A percentile compares a stretch with the other conserved stretches of the same genome.
phyloP scores from a whole-genome alignment of 2,113 vertebrate species.

The Laticauda laticaudata region DNA sequence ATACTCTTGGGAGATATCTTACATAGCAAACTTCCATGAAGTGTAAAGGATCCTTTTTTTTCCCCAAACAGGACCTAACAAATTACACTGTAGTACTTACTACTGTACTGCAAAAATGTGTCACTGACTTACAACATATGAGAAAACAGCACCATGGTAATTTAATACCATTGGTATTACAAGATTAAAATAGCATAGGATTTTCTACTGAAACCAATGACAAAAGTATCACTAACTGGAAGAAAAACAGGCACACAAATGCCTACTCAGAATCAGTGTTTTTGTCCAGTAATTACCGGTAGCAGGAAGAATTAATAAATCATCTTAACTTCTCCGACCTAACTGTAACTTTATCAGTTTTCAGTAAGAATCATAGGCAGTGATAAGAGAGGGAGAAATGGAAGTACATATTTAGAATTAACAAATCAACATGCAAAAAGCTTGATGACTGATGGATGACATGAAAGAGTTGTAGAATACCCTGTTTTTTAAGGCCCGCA shows the following conservation, averaged over 20 bases:
- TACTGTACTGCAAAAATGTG: not conserved
- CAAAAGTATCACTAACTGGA: not conserved
- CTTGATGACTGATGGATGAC: not conserved
- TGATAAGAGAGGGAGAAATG: not conserved
- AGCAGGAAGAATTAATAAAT: not conserved
- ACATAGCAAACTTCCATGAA: slow-evolving; percentile 7
- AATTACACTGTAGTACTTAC: not conserved
- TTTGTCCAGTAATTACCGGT: not conserved
- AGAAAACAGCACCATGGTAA: not conserved
- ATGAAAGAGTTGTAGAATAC: not conserved
- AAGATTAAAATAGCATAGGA: not conserved
- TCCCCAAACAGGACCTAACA: not conserved
- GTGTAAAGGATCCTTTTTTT: not conserved
- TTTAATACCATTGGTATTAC: not conserved
- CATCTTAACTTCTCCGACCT: not conserved
- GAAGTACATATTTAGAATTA: not conserved
- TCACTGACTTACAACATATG: not conserved
- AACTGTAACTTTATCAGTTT: not conserved
- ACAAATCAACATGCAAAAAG: not conserved
- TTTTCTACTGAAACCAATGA: not conserved
- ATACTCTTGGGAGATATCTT: not conserved
- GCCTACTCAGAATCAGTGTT: not conserved
- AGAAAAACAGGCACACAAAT: not conserved
- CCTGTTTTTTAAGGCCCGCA: too few relatives aligned
- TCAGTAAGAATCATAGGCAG: not conserved